Percentiles rank a stretch among this genome's conserved stretches.
These are phyloP conservation scores for Anadara kagoshimensis DNA, from an alignment of 1,140 invertebrate species.

Conservation along the genomic window DNA sequence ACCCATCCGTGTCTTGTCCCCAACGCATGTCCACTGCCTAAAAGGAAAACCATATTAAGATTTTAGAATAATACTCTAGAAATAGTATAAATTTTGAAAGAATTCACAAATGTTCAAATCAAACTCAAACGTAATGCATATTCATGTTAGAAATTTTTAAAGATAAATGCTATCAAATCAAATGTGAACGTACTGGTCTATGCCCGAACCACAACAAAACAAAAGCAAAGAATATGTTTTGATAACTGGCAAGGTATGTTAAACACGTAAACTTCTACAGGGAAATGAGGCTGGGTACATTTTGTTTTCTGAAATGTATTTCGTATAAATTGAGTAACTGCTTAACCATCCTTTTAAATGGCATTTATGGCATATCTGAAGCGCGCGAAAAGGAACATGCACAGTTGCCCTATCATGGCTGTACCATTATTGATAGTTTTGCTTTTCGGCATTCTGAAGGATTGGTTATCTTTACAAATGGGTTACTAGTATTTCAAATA, in stretches of 20 bases:
- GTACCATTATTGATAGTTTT: not conserved
- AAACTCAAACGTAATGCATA: not conserved
- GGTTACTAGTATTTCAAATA: not conserved
- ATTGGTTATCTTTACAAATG: not conserved
- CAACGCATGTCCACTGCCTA: slow-evolving; percentile 98
- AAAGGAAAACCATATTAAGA: slow-evolving; percentile 19
- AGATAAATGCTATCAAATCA: not conserved
- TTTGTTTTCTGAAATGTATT: not conserved
- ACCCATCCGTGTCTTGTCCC: slow-evolving; percentile 90
- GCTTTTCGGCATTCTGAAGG: not conserved
- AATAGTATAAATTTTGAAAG: not conserved
- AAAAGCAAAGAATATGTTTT: too few relatives aligned
- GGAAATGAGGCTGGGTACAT: not conserved
- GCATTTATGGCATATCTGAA: too few relatives aligned
- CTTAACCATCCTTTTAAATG: too few relatives aligned
- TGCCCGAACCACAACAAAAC: not conserved
- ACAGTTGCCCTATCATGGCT: not conserved
- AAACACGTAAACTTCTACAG: too few relatives aligned
- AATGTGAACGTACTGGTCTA: not conserved
- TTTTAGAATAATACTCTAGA: not conserved
- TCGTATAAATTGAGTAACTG: too few relatives aligned
- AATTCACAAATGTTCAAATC: too few relatives aligned
- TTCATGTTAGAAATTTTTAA: not conserved
- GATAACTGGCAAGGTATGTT: too few relatives aligned
- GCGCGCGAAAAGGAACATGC: not conserved